Evolutionary conservation across 2,113 vertebrate species (phyloP).

Genomic region (Paramisgurnus dabryanus): DNA sequence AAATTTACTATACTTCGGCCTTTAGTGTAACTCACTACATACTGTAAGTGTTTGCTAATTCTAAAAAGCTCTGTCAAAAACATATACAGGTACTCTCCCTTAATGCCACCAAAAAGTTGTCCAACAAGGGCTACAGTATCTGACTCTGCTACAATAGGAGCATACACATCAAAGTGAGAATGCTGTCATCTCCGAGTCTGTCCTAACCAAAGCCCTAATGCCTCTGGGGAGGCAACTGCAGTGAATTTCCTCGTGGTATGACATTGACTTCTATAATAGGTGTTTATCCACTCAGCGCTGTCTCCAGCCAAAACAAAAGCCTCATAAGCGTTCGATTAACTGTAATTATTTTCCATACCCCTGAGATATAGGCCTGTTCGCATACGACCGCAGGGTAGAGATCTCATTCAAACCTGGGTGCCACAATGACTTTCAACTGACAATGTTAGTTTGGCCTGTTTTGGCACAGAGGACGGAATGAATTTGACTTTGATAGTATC

Average conservation of each 20-base stretch:
- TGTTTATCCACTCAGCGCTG: conserved; percentile 50
- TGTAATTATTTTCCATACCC: conserved; percentile 50
- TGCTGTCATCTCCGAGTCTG: conserved; percentile 9
- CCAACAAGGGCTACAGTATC: neutral
- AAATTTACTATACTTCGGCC: too few relatives aligned
- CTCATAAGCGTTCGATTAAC: conserved; percentile 46
- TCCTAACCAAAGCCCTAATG: conserved; percentile 4
- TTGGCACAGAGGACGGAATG: neutral
- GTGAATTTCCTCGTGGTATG: conserved; percentile 23
- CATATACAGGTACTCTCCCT: too few relatives aligned
- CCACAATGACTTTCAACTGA: conserved; percentile 40
- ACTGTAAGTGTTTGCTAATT: too few relatives aligned
- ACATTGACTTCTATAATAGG: conserved; percentile 47
- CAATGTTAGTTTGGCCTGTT: neutral
- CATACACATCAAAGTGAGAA: conserved; percentile 14
- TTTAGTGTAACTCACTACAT: too few relatives aligned
- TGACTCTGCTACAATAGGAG: neutral
- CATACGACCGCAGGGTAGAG: neutral
- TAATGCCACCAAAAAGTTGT: neutral
- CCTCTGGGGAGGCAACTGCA: conserved; percentile 4
- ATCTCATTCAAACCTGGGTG: conserved; percentile 1
- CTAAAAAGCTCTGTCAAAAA: too few relatives aligned
- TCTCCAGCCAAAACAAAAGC: conserved; percentile 52
- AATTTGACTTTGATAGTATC: neutral
- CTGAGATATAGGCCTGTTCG: conserved; percentile 35